These are phyloP conservation scores for Xiphophorus hellerii DNA, from an alignment of 2,113 vertebrate genomes.

Conservation along the genomic window DNA sequence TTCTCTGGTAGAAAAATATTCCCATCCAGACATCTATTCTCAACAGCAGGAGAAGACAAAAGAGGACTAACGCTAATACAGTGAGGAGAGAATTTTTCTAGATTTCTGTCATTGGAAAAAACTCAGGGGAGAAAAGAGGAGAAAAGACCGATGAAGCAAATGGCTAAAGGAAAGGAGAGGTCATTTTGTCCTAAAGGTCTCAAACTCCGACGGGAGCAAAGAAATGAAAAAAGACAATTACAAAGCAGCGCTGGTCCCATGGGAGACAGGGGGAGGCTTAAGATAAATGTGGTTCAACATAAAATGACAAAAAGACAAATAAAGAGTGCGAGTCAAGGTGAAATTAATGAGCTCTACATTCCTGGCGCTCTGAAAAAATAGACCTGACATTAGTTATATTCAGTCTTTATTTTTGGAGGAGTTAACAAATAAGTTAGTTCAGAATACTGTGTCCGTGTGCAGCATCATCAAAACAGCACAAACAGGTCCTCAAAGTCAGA, in stretches of 20 bases:
- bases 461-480: conserved; percentile 46
- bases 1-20: conserved; percentile 28
- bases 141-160: conserved; percentile 71
- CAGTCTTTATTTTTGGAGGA: conserved; percentile 10
- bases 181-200: conserved; percentile 59
- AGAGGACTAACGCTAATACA: not conserved
- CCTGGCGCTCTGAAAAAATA: not conserved
- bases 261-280: conserved; percentile 28
- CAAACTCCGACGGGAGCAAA: conserved; percentile 45
- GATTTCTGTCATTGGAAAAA: conserved; percentile 57
- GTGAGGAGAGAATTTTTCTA: conserved; percentile 57
- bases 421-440: conserved; percentile 2
- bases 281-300: conserved; percentile 64
- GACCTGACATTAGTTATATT: not conserved
- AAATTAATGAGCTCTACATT: conserved; percentile 36
- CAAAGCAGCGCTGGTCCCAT: conserved; percentile 39
- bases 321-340: conserved; percentile 22
- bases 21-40: conserved; percentile 30
- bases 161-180: conserved; percentile 35
- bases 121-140: conserved; percentile 51
- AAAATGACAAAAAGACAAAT: conserved; percentile 48
- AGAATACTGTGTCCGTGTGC: not conserved
- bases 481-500: conserved; percentile 27
- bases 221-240: conserved; percentile 65
- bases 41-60: conserved; percentile 21